phyloP scores from a whole-genome alignment of 64 coral and sea anemone species.

The Pocillopora verrucosa region DNA sequence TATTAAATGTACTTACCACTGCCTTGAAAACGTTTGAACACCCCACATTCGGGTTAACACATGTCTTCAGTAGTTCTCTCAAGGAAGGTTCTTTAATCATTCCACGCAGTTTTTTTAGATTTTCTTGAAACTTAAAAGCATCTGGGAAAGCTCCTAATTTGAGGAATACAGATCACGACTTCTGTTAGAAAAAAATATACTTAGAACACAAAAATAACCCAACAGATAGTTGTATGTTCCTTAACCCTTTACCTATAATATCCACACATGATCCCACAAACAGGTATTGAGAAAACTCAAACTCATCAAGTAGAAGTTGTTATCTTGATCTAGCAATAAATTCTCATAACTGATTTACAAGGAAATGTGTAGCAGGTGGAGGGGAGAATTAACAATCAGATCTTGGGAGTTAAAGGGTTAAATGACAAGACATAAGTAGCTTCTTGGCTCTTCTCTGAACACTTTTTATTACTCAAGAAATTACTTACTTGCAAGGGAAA shows the following conservation, averaged over 20 bases:
- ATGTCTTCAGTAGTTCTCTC: constrained; percentile 64
- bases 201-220: too few relatives aligned
- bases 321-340: too few relatives aligned
- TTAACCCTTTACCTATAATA: too few relatives aligned
- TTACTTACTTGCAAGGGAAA: constrained; percentile 76
- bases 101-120: constrained; percentile 79
- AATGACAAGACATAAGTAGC: background rate
- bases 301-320: too few relatives aligned
- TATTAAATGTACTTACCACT: constrained; percentile 61
- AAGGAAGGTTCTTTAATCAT: constrained; percentile 76
- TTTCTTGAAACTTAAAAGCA: constrained; percentile 88
- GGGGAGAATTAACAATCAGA: too few relatives aligned
- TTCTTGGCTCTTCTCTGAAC: background rate
- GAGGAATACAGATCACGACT: background rate
- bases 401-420: too few relatives aligned
- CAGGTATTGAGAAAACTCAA: too few relatives aligned
- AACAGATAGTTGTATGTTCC: too few relatives aligned
- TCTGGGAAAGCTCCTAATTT: constrained; percentile 80
- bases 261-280: too few relatives aligned
- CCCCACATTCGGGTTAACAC: constrained; percentile 55
- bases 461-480: background rate
- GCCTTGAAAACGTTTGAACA: constrained; percentile 88
- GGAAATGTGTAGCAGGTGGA: too few relatives aligned
- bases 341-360: too few relatives aligned
- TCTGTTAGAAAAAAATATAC: too few relatives aligned